These are phyloP conservation scores for Tetramorium alpestre DNA, from an alignment of 1,140 invertebrate species.

Conservation along the genomic window DNA sequence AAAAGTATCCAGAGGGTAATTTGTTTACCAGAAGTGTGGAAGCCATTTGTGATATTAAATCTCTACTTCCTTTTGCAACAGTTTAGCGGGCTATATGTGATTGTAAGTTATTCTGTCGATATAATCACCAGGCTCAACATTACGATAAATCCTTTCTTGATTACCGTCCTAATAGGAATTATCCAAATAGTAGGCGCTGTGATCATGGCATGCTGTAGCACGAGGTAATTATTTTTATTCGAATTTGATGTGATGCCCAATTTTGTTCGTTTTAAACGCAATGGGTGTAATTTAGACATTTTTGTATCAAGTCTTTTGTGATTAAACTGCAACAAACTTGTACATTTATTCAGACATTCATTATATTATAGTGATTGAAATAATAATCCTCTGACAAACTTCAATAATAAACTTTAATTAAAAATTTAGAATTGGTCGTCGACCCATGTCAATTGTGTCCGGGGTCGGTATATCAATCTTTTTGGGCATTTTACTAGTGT, in stretches of 20 bases:
- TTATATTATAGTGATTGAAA: neutral
- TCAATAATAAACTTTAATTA: conserved; percentile 63
- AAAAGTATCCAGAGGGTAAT: neutral
- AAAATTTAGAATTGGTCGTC: conserved; percentile 85
- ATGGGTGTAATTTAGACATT: too few species aligned
- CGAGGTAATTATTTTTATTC: conserved; percentile 48
- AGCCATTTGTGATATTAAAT: conserved; percentile 88
- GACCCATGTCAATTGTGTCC: conserved; percentile 86
- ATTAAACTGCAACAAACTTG: too few species aligned
- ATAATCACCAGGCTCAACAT: conserved; percentile 86
- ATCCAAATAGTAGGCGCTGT: conserved; percentile 85
- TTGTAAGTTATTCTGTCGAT: conserved; percentile 90
- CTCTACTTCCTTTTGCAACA: conserved; percentile 90
- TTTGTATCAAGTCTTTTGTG: too few species aligned
- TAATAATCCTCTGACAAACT: neutral
- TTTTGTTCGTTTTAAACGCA: neutral
- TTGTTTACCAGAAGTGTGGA: conserved; percentile 84
- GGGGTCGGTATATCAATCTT: conserved; percentile 86
- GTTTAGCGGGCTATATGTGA: conserved; percentile 90
- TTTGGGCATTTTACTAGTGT: conserved; percentile 84
- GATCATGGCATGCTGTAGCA: conserved; percentile 79
- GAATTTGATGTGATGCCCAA: neutral
- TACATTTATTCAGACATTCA: neutral
- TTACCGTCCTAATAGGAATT: conserved; percentile 84
- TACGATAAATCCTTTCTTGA: conserved; percentile 85